Evolutionary conservation across 1,140 invertebrate genomes (phyloP), one percentile per base, ranked within the genome.

Genomic region (Steinernema khuongi): DNA sequence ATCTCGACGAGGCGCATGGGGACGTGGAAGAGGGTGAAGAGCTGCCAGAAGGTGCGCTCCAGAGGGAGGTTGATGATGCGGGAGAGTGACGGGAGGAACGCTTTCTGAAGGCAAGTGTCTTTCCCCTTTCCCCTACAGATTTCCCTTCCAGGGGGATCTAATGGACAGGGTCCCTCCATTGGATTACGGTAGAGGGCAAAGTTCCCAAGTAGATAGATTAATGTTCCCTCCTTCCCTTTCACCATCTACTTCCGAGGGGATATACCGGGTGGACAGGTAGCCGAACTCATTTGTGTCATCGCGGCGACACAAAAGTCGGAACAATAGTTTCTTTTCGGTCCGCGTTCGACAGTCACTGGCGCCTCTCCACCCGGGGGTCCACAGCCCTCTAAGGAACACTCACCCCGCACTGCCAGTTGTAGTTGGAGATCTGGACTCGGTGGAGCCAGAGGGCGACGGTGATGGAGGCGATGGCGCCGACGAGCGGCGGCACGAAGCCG

Each of bases 11-110:
- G 43, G 30, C 80, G 41, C 22, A 81, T 70, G 17, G 80, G 80
- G 66, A 81, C 76, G 19, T 81, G 80, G 44, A 81, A 83, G 18
- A 81, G 71, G 72, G 83, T 82, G 17, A 76, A 82, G 19, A 81
- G 71, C 67, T 81, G 80, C 80, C 80, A 81, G 44, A 60, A 22
- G 19, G 50, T 60, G 50, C 50, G 50, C 26, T 60, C 50, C 11
- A 60, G 22, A 4, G 50, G 50, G 7, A 60, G 50, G 26, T 60
- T 60, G 50, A 60, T 60, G 50, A 60, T 60, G 4, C 50, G 50
- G 4, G 50, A 60, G 11, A 60, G 11, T 22, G 50, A 60, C 14
- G 50, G 50, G 4, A 60, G 26, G 22, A 60, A 60, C 19, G 50
- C 50, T 22, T 26, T 60, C 50, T 60, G 68, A 36, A 76, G n/a